phyloP scores from a whole-genome alignment of 1,140 invertebrate species.

The Drosophila grimshawi region DNA sequence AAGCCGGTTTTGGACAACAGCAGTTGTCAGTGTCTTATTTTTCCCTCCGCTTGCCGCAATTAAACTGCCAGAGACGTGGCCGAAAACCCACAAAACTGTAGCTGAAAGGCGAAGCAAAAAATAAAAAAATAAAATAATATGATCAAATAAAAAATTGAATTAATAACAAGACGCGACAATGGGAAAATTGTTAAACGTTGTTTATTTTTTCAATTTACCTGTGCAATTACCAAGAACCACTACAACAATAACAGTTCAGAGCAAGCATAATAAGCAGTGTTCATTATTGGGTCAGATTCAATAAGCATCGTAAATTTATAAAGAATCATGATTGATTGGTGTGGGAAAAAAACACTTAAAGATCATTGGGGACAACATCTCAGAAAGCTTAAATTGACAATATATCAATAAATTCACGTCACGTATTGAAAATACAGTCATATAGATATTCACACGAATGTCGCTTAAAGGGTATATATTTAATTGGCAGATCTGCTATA shows the following conservation, averaged over 20 bases:
- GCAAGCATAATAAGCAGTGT: slow-evolving; percentile 24
- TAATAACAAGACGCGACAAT: slow-evolving; percentile 69
- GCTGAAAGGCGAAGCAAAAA: slow-evolving; percentile 43
- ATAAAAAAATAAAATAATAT: slow-evolving; percentile 8
- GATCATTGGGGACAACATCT: neutral
- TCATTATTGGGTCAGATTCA: slow-evolving; percentile 16
- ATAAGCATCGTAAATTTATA: slow-evolving; percentile 4
- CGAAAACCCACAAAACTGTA: slow-evolving; percentile 77
- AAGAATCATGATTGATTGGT: slow-evolving; percentile 2
- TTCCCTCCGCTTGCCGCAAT: slow-evolving; percentile 62
- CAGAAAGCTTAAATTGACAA: no score
- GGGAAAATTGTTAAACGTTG: slow-evolving; percentile 58
- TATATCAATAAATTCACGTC: neutral
- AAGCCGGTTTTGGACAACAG: slow-evolving; percentile 75
- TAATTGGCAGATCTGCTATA: neutral
- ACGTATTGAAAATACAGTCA: neutral
- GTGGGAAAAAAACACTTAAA: slow-evolving; percentile 2
- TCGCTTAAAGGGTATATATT: neutral
- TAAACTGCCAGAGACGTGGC: slow-evolving; percentile 69
- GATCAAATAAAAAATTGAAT: slow-evolving; percentile 62
- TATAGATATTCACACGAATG: neutral
- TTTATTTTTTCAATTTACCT: slow-evolving; percentile 36
- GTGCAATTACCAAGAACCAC: slow-evolving; percentile 23
- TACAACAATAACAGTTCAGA: slow-evolving; percentile 27
- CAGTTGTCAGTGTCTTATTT: slow-evolving; percentile 60